These are phyloP conservation scores for Drosophila incognita DNA, from an alignment of 2,888 invertebrate genomes.

Conservation along the genomic window DNA sequence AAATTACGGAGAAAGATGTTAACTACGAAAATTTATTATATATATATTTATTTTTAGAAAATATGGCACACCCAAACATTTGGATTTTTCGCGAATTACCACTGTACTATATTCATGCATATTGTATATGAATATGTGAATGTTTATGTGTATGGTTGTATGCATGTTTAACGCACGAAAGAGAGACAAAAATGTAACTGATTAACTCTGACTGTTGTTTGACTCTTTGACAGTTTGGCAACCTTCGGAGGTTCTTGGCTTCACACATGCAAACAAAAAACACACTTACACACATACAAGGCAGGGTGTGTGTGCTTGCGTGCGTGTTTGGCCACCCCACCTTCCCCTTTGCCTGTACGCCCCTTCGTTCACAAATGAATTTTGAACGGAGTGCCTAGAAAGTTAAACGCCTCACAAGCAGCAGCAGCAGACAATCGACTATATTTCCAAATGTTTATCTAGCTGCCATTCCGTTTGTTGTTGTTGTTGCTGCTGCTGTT, in stretches of 20 bases:
- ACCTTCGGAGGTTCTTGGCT: constrained; percentile 29
- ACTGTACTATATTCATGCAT: constrained; percentile 33
- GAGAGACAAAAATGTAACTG: constrained; percentile 55
- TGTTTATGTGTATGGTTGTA: constrained; percentile 26
- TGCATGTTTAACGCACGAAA: constrained; percentile 30
- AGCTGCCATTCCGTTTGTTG: constrained; percentile 26
- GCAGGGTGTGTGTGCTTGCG: constrained; percentile 16
- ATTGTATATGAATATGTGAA: background rate
- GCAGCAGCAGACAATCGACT: constrained; percentile 21
- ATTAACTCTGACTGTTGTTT: constrained; percentile 40
- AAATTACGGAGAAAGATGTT: background rate
- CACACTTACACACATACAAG: background rate
- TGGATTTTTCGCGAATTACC: background rate
- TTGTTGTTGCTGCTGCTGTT: constrained; percentile 27
- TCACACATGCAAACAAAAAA: constrained; percentile 1
- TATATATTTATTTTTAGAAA: background rate
- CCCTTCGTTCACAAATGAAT: constrained; percentile 21
- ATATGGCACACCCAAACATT: background rate
- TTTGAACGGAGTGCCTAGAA: constrained; percentile 64
- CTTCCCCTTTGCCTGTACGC: background rate
- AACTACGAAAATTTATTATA: background rate
- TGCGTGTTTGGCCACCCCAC: constrained; percentile 5
- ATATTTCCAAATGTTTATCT: constrained; percentile 39
- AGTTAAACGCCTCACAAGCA: constrained; percentile 50
- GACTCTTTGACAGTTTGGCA: constrained; percentile 47